Base-by-base conservation (phyloP, 2,113 vertebrate species). In the Pipra filicauda region DNA sequence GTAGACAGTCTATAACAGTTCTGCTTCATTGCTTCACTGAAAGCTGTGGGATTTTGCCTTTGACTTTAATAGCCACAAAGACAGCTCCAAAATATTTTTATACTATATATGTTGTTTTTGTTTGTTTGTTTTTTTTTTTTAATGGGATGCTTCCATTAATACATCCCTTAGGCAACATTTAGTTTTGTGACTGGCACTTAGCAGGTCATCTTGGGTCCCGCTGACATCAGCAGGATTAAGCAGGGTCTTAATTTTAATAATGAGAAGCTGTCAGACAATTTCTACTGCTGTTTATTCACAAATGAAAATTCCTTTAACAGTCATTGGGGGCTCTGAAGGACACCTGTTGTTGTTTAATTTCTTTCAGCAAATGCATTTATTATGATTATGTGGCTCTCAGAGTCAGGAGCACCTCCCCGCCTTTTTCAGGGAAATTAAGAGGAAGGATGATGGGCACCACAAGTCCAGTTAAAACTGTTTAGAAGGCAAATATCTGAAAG, bases 301-400 rank as follows among this genome's bases (percentile, higher is more conserved):
- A 84, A 95, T 93, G 59, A 81, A 88, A 95, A 96, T 95, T 92
- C 41, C 62, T 93, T 52, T 82, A 76, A 54, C 76, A 85, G 88
- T 37, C 90, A 87, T 41, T 75, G 70, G 67, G 57, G 80, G 21
- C 49, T 87, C 66, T 81, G 73, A 91, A 91, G 83, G 85, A 94
- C 92, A 96, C 79, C 85, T 96, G 91, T 84, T 95, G 89, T 72
- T 95, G 82, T 92, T 93, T 95, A 61, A 88, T 93, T 90, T 75
- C 44, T 84, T 69, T 44, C 76, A 86, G 57, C 26, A 92, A 86
- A 92, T 92, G 88, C 65, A 84, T 91, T 92, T 92, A 67, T 95
- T 92, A 65, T 91, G 75, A 30, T 87, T 57, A 74, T 61, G 41
- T 61, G 70, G 20, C 6, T 8, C 18, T 37, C 16, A 5, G 65